These are phyloP conservation scores for Neopipo cinnamomea DNA, from an alignment of 2,113 vertebrate species.

Conservation along the genomic window DNA sequence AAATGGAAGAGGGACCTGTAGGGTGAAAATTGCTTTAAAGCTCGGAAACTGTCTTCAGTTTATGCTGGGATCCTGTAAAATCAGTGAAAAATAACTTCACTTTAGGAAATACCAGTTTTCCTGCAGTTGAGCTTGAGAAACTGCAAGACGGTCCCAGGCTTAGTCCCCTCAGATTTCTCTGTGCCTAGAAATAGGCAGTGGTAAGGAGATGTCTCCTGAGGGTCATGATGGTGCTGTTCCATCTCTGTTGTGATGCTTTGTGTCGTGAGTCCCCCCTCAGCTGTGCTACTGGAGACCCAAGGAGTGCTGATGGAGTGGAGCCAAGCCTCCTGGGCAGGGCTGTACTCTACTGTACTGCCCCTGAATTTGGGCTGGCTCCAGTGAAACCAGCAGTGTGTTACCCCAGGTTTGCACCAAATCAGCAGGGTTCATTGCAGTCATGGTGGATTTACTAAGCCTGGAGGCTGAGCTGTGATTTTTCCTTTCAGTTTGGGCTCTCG, in stretches of 20 bases:
- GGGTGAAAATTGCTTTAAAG: neutral
- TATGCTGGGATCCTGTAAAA: neutral
- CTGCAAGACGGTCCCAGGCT: neutral
- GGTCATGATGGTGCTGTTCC: neutral
- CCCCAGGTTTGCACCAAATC: neutral
- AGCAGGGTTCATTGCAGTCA: neutral
- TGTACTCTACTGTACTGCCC: neutral
- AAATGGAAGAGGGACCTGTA: neutral
- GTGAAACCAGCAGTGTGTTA: neutral
- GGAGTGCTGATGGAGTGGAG: neutral
- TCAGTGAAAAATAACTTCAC: neutral
- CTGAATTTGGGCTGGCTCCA: neutral
- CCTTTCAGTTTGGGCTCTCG: conserved; percentile 12
- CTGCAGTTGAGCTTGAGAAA: neutral
- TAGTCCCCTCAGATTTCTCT: neutral
- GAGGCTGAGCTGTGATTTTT: conserved; percentile 14
- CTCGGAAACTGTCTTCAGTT: neutral
- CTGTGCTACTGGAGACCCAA: neutral
- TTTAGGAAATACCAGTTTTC: neutral
- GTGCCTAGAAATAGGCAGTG: neutral
- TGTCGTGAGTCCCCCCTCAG: neutral
- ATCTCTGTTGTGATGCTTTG: neutral
- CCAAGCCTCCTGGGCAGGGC: neutral
- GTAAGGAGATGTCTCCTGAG: neutral
- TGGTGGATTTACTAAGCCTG: neutral